Evolutionary conservation across 2,888 invertebrate genomes (phyloP).

Genomic region (Limnephilus lunatus): DNA sequence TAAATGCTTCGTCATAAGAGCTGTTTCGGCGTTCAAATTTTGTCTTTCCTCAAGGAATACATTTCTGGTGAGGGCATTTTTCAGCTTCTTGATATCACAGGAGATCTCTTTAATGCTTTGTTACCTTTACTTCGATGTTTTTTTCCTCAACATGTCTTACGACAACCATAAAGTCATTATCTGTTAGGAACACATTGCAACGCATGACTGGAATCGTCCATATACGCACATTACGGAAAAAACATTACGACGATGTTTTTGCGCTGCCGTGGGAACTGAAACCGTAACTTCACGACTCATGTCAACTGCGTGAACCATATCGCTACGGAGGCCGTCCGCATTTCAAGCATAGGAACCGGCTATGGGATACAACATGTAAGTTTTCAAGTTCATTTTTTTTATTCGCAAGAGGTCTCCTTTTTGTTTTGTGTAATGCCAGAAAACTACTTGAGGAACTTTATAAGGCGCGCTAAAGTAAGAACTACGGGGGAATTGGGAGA

Average conservation of each 20-base stretch:
- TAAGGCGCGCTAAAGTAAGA: neutral
- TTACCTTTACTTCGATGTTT: neutral
- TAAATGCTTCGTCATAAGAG: too few relatives aligned
- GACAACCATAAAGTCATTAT: neutral
- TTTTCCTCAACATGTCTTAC: neutral
- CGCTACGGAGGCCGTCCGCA: neutral
- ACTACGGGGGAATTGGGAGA: neutral
- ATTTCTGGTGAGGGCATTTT: too few relatives aligned
- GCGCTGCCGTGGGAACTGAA: neutral
- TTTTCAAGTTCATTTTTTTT: neutral
- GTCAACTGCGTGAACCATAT: neutral
- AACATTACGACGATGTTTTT: neutral
- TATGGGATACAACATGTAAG: neutral
- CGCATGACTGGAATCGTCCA: neutral
- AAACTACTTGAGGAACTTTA: neutral
- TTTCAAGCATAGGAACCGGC: neutral
- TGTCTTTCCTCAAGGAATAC: too few relatives aligned
- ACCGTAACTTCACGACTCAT: neutral
- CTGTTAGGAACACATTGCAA: neutral
- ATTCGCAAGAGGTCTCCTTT: neutral
- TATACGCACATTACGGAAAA: neutral
- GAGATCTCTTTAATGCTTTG: too few relatives aligned
- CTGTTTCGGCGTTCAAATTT: too few relatives aligned
- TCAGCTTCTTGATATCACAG: neutral
- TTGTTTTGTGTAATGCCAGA: neutral